Percentiles rank a stretch among this genome's conserved stretches.
Conservation (phyloP, 2,888 invertebrate species). For the Sinohyriopsis cumingii region DNA sequence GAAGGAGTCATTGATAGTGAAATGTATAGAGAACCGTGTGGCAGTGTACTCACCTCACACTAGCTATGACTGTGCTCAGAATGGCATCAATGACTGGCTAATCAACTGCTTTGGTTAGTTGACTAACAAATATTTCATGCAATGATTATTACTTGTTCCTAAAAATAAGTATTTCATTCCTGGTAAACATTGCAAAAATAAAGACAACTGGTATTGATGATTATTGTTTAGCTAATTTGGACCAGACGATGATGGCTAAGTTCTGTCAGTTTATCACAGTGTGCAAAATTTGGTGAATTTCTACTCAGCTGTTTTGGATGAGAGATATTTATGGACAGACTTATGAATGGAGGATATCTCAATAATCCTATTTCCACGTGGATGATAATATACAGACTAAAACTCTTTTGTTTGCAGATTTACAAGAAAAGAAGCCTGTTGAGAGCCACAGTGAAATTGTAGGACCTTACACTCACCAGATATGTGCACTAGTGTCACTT, state of each 20-base stretch:
- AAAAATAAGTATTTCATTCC: too few relatives aligned
- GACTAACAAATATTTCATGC: neutral
- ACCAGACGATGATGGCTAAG: too few relatives aligned
- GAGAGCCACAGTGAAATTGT: constrained; percentile 27
- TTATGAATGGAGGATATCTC: too few relatives aligned
- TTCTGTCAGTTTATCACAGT: too few relatives aligned
- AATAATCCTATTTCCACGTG: too few relatives aligned
- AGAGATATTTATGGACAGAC: too few relatives aligned
- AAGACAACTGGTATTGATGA: too few relatives aligned
- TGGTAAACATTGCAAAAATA: too few relatives aligned
- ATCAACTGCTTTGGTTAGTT: constrained; percentile 78
- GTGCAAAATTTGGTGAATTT: too few relatives aligned
- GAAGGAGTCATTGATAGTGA: constrained; percentile 86
- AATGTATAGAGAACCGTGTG: constrained; percentile 87
- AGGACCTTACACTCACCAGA: constrained; percentile 25
- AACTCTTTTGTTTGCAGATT: constrained; percentile 30
- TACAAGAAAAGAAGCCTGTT: constrained; percentile 34
- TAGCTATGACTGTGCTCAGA: constrained; percentile 85
- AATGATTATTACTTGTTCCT: too few relatives aligned
- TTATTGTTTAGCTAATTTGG: too few relatives aligned
- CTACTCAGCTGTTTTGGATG: too few relatives aligned
- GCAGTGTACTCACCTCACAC: constrained; percentile 96
- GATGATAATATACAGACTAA: neutral
- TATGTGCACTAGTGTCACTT: constrained; percentile 10
- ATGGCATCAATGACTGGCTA: constrained; percentile 96